These are phyloP conservation scores for Anhinga anhinga DNA, from an alignment of 2,113 vertebrate genomes.

Conservation along the genomic window DNA sequence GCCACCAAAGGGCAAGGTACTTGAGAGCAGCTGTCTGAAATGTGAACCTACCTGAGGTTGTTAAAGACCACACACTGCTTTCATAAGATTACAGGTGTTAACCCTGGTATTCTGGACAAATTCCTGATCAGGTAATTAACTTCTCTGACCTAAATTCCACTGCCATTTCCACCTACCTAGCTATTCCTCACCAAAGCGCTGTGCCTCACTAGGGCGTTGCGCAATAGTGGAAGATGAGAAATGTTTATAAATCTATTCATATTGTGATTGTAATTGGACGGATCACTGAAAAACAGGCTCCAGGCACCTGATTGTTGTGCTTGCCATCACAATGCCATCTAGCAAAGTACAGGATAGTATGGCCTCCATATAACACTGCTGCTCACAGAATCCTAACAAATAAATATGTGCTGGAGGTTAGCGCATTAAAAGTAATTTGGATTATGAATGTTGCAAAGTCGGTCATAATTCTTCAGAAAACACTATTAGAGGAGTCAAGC, in stretches of 20 bases:
- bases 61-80: background rate
- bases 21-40: background rate
- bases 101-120: background rate
- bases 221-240: background rate
- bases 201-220: background rate
- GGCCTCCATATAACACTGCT: background rate
- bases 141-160: background rate
- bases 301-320: background rate
- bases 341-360: background rate
- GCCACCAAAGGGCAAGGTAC: background rate
- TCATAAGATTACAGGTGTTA: background rate
- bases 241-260: background rate
- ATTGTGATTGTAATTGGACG: background rate
- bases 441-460: background rate
- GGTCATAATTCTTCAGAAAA: background rate
- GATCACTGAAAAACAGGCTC: background rate
- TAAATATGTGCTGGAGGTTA: background rate
- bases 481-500: background rate
- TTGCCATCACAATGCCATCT: background rate
- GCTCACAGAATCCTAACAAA: background rate
- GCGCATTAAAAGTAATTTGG: background rate
- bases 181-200: background rate
- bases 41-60: background rate
- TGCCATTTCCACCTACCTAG: background rate
- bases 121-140: background rate